Evolutionary conservation across 2,888 invertebrate genomes (phyloP).

Genomic region (Thelaira solivaga): DNA sequence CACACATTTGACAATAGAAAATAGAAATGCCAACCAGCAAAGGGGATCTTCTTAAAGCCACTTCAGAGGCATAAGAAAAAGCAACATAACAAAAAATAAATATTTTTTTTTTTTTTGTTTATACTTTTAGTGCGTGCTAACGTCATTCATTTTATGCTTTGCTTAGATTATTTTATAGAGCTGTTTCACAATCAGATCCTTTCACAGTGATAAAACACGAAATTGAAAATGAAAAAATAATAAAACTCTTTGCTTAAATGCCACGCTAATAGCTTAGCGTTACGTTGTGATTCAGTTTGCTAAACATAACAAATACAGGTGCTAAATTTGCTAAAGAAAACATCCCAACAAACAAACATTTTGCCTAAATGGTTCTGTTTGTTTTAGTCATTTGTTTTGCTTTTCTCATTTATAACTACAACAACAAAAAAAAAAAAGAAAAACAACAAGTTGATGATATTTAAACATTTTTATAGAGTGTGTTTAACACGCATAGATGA

Average conservation of each 20-base stretch:
- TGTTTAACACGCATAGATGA: conserved; percentile 59
- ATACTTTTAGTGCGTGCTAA: conserved; percentile 64
- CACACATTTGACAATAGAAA: conserved; percentile 33
- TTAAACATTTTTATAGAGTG: conserved; percentile 49
- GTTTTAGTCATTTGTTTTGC: conserved; percentile 27
- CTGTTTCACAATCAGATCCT: conserved; percentile 72
- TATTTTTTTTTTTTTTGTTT: conserved; percentile 55
- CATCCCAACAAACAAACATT: conserved; percentile 5
- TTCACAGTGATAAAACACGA: conserved; percentile 68
- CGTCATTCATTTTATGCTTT: conserved; percentile 64
- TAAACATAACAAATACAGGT: conserved; percentile 41
- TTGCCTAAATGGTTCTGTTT: conserved; percentile 18
- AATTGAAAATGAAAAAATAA: neutral
- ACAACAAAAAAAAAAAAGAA: neutral
- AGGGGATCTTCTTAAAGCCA: conserved; percentile 7
- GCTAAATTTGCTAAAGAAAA: conserved; percentile 13
- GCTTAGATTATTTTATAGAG: conserved; percentile 62
- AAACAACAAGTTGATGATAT: conserved; percentile 44
- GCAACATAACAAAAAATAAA: conserved; percentile 10
- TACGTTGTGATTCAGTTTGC: neutral
- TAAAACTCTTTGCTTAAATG: neutral
- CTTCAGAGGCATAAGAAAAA: neutral
- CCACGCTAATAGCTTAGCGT: neutral
- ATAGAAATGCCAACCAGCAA: neutral
- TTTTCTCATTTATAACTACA: conserved; percentile 18